Conservation (phyloP, 2,888 invertebrate genomes). For the Apotomis betuletana region DNA sequence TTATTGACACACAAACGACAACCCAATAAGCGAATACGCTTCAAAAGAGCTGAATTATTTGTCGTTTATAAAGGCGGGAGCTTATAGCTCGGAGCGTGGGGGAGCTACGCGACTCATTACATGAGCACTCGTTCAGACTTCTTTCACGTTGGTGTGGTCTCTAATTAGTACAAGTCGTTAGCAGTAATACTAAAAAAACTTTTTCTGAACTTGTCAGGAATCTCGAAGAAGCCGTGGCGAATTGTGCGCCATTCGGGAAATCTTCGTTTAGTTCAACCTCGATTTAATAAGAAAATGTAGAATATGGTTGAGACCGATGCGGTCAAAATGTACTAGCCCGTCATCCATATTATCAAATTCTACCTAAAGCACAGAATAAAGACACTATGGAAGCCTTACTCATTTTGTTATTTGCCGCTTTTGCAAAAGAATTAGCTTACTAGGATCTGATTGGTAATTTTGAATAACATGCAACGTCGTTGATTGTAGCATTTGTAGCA, state of each 20-base stretch:
- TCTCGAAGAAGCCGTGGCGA: not conserved
- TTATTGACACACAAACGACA: conserved; percentile 43
- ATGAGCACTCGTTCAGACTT: conserved; percentile 37
- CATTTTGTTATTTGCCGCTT: too few relatives aligned
- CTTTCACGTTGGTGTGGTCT: conserved; percentile 42
- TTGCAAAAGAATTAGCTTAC: too few relatives aligned
- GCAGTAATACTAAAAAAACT: conserved; percentile 34
- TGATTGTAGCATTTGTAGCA: too few relatives aligned
- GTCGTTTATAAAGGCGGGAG: conserved; percentile 34
- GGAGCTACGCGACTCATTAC: conserved; percentile 42
- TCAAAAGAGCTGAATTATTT: conserved; percentile 39
- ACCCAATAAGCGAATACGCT: conserved; percentile 42
- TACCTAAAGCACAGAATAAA: too few relatives aligned
- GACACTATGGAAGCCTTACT: too few relatives aligned
- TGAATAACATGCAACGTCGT: too few relatives aligned
- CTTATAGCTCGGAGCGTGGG: conserved; percentile 24
- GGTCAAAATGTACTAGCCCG: too few relatives aligned
- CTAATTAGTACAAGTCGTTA: conserved; percentile 45
- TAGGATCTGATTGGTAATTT: too few relatives aligned
- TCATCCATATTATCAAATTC: too few relatives aligned
- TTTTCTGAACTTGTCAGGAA: conserved; percentile 8
- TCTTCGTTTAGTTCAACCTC: too few relatives aligned
- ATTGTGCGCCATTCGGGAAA: conserved; percentile 2
- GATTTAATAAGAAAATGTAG: too few relatives aligned
- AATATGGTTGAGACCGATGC: too few relatives aligned